Evolutionary conservation across 2,797 vertebrate genomes (phyloP), one percentile per base, ranked within the genome.

Genomic region (Babyrousa celebensis): DNA sequence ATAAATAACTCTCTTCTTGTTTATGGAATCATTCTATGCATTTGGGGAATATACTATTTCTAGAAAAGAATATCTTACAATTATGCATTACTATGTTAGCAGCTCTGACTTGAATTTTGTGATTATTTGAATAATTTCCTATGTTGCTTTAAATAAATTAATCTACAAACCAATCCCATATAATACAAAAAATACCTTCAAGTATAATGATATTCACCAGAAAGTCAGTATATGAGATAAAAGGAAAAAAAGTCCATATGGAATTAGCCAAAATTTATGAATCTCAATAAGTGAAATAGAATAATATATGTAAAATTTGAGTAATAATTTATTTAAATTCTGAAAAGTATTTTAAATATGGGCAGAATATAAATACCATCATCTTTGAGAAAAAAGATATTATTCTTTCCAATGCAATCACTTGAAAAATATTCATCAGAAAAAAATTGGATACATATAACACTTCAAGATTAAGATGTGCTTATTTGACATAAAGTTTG

Each of bases 341-440:
- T 63, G 14, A 56, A 32, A 60, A 85, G 23, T 68, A 43, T 71
- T 71, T 0, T 70, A 87, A 20, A 83, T 56, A 36, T 6, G 12
- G 32, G 14, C 29, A 65, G 7, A 71, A 77, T 71, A 23, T n/a
- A 75, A 83, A 48, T 48, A 48, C 3, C 67, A 1, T 74, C 67
- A 58, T n/a, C 14, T 11, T 40, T 79, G 4, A 89, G 62, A 79
- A 82, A 89, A 75, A 75, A 65, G 29, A 25, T 62, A 27, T 25
- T 84, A 40, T 58, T 95, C 17, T 54, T 71, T 56, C 27, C 27
- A 67, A 21, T 60, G 18, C 11, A 74, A 32, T 21, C 5, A 54
- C 52, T 25, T 85, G 12, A 85, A 85, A 80, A 80, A 60, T 79
- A 87, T 70, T 54, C 84, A 70, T 79, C 65, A 52, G 75, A 62